phyloP scores from a whole-genome alignment of 2,888 invertebrate species.

The Lucinisca nassula region DNA sequence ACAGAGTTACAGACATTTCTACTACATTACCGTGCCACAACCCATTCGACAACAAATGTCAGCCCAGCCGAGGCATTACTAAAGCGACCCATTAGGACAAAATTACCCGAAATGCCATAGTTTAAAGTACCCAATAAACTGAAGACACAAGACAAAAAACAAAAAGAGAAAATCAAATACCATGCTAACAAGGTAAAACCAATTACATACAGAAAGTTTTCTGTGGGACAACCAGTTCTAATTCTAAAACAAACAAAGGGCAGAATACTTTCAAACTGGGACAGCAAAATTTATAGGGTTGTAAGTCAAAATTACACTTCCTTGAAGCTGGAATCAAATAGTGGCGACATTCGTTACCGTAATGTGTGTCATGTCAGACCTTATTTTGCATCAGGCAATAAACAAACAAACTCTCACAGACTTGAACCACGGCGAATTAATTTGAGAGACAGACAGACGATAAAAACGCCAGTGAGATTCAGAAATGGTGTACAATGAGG shows the following conservation, averaged over 20 bases:
- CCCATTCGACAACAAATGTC: constrained; percentile 7
- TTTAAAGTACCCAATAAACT: neutral
- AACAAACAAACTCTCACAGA: neutral
- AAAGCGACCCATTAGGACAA: constrained; percentile 11
- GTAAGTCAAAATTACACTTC: constrained; percentile 7
- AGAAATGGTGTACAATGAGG: neutral
- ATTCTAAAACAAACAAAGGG: constrained; percentile 1
- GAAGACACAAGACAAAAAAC: neutral
- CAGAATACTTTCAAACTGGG: neutral
- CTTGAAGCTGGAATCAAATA: neutral
- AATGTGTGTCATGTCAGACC: constrained; percentile 13
- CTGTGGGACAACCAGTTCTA: constrained; percentile 14
- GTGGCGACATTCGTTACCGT: constrained; percentile 2
- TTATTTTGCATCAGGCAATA: neutral
- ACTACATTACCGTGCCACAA: constrained; percentile 12
- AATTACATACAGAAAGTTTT: neutral
- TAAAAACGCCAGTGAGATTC: neutral
- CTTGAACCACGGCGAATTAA: neutral
- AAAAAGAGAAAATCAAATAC: constrained; percentile 19
- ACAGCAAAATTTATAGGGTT: neutral
- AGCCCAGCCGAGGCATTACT: constrained; percentile 10
- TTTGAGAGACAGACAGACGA: neutral
- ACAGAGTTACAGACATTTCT: constrained; percentile 19
- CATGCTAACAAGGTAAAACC: neutral
- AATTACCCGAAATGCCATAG: constrained; percentile 9